Base-by-base conservation (phyloP, 2,888 invertebrate species). In the Lydus trimaculatus region DNA sequence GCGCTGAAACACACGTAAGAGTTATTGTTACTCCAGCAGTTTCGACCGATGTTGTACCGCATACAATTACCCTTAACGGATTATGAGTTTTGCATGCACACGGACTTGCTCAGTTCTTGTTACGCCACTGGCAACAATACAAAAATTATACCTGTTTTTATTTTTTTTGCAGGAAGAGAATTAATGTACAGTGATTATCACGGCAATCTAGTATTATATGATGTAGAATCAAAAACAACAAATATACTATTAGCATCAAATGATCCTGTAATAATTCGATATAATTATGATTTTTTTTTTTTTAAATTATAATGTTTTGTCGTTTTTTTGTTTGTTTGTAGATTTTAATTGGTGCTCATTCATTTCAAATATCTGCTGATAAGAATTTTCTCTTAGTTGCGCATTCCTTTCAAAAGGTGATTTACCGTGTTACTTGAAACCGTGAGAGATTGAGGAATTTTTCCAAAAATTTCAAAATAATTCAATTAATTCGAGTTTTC, bases 331-430 rank as follows among this genome's bases (percentile, higher is more conserved):
- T 70, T 63, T 64, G 58, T 70, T 81, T 82, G 68, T 74, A 86
- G 85, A 75, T 84, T 66, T 71, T 86, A 69, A 71, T 76, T 25
- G 80, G 83, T 43, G 86, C 87, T 23, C 87, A 88, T 72, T 86
- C 88, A 69, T 88, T 87, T 76, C 87, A 89, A 76, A 83, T 92
- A 69, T 93, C 92, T 0, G 87, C 91, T 0, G 92, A 93, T 81
- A 86, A 87, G 61, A 88, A 89, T 75, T 91, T 88, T 79, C 79
- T 93, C 66, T 84, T 92, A 63, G 84, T 92, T 72, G 89, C 89
- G 5, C 88, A 89, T 76, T 88, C 89, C 78, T 89, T 89, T 73
- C 88, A 88, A 79, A 92, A 91, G 87, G 91, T 91, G 82, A 84
- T 81, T 78, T 28, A 15, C 13, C 36, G 31, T 28, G 6, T 8